A percentile compares a stretch with the other conserved stretches of the same genome.
phyloP scores from a whole-genome alignment of 1,140 invertebrate genomes.

The Arctopsyche grandis region DNA sequence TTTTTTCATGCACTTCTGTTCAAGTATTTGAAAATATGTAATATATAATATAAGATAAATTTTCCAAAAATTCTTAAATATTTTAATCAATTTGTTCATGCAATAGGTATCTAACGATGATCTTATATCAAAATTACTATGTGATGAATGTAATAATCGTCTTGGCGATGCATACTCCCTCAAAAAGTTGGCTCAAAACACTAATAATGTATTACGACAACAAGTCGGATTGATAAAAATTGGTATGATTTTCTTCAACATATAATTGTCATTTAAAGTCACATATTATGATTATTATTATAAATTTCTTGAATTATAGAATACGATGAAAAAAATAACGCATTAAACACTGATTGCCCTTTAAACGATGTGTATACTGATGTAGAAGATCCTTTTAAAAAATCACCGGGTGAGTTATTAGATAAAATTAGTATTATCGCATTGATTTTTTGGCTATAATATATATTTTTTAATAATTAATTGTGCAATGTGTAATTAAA shows the following conservation, averaged over 20 bases:
- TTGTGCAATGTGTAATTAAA: too few species aligned
- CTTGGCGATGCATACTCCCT: constrained; percentile 33
- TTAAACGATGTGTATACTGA: too few species aligned
- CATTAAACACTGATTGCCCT: too few species aligned
- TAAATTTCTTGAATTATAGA: background rate
- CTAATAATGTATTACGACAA: constrained; percentile 22
- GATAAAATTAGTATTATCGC: too few species aligned
- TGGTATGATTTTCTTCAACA: background rate
- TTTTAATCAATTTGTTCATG: too few species aligned
- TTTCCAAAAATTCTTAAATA: too few species aligned
- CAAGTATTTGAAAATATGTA: too few species aligned
- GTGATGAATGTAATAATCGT: constrained; percentile 13
- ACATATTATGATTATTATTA: background rate
- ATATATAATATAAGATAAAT: too few species aligned
- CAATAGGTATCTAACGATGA: constrained; percentile 34
- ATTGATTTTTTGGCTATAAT: too few species aligned
- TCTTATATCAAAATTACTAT: constrained; percentile 34
- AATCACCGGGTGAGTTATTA: background rate
- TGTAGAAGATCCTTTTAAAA: too few species aligned
- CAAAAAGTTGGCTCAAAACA: constrained; percentile 34
- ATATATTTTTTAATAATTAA: too few species aligned
- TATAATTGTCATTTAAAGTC: background rate
- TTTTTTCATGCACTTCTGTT: too few species aligned
- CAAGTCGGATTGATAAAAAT: constrained; percentile 16
- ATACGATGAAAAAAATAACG: constrained; percentile 13